These are phyloP conservation scores for Drosophila murphyi DNA, from an alignment of 1,140 invertebrate species.

Conservation along the genomic window DNA sequence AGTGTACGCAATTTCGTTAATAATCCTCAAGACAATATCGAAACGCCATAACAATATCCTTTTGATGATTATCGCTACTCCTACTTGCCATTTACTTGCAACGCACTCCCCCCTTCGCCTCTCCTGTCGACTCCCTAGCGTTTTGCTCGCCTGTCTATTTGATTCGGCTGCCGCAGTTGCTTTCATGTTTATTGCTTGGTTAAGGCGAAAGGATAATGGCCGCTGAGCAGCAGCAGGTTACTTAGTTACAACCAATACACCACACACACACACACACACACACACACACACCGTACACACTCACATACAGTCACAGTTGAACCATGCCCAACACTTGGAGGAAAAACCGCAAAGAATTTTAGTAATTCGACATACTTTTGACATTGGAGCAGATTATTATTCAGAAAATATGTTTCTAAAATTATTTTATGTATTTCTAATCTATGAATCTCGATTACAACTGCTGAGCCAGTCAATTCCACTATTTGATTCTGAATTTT, in stretches of 20 bases:
- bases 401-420: no score
- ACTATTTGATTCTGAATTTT: no score
- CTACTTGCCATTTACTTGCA: conserved; percentile 43
- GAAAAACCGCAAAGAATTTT: no score
- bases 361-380: no score
- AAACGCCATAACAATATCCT: conserved; percentile 82
- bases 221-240: conserved; percentile 37
- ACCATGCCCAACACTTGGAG: no score
- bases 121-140: conserved; percentile 17
- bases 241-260: conserved; percentile 4
- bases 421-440: no score
- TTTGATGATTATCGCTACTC: conserved; percentile 80
- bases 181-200: conserved; percentile 73
- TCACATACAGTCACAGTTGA: no score
- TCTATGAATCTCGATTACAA: no score
- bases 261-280: conserved; percentile 13
- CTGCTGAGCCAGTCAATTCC: no score
- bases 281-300: conserved; percentile 1
- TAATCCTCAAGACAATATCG: conserved; percentile 84
- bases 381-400: no score
- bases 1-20: conserved; percentile 81
- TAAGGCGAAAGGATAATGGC: conserved; percentile 70
- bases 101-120: conserved; percentile 1
- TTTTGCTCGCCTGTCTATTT: conserved; percentile 54
- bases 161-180: conserved; percentile 55